Evolutionary conservation across 2,888 invertebrate genomes (phyloP).

Genomic region (Drosophila gaucha): DNA sequence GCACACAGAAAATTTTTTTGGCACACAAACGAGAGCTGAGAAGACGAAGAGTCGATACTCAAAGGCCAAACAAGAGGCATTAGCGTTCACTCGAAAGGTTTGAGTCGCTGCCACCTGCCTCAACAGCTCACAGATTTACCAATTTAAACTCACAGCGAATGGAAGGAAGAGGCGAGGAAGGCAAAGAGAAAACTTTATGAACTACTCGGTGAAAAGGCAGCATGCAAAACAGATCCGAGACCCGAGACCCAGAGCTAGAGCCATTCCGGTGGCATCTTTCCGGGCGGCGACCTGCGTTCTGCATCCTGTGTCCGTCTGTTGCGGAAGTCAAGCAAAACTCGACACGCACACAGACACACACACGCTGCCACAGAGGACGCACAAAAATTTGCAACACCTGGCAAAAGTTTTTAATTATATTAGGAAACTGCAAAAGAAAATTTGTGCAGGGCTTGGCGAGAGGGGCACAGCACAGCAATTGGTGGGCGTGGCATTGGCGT

Average conservation of each 20-base stretch:
- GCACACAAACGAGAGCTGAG: conserved; percentile 42
- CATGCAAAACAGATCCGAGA: conserved; percentile 55
- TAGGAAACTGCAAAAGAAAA: conserved; percentile 74
- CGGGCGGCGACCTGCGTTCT: conserved; percentile 44
- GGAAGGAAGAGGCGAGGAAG: background rate
- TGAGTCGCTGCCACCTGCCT: conserved; percentile 12
- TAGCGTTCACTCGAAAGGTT: conserved; percentile 28
- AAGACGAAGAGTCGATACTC: conserved; percentile 39
- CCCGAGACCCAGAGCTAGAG: conserved; percentile 39
- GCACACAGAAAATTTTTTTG: conserved; percentile 65
- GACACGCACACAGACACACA: conserved; percentile 28
- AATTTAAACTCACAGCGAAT: conserved; percentile 50
- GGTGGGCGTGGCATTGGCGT: conserved; percentile 58
- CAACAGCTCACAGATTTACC: conserved; percentile 46
- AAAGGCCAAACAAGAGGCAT: conserved; percentile 62
- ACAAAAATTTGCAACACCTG: conserved; percentile 79
- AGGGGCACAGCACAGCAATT: conserved; percentile 19
- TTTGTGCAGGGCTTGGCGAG: conserved; percentile 53
- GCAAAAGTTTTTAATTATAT: conserved; percentile 83
- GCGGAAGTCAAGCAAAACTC: conserved; percentile 56
- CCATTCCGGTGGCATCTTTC: conserved; percentile 61
- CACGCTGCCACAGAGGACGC: conserved; percentile 25
- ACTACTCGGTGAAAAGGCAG: conserved; percentile 64
- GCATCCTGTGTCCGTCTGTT: conserved; percentile 48
- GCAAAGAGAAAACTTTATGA: conserved; percentile 58